Evolutionary conservation across 2,888 invertebrate genomes (phyloP).

Genomic region (Thera obeliscata): DNA sequence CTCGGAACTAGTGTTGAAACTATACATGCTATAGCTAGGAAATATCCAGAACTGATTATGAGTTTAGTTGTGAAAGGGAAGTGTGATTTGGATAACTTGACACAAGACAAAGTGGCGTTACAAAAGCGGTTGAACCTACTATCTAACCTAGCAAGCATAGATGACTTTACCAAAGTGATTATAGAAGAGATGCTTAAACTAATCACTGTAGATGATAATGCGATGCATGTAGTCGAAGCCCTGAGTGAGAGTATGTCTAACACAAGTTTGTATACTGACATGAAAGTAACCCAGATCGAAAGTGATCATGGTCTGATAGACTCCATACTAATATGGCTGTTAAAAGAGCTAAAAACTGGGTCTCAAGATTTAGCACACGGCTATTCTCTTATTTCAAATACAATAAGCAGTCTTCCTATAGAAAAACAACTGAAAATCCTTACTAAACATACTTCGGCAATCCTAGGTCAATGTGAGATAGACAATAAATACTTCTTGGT

Average conservation of each 20-base stretch:
- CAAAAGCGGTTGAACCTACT: constrained; percentile 74
- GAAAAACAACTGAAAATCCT: constrained; percentile 65
- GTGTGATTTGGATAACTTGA: constrained; percentile 66
- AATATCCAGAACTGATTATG: constrained; percentile 83
- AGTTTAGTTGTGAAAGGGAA: constrained; percentile 75
- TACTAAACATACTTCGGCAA: constrained; percentile 54
- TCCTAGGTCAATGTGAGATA: constrained; percentile 58
- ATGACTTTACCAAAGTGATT: constrained; percentile 76
- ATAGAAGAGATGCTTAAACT: constrained; percentile 73
- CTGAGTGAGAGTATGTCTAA: constrained; percentile 66
- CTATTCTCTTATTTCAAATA: constrained; percentile 65
- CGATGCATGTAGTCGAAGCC: constrained; percentile 65
- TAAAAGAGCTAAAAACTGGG: constrained; percentile 56
- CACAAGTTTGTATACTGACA: constrained; percentile 59
- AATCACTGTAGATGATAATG: constrained; percentile 55
- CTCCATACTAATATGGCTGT: constrained; percentile 67
- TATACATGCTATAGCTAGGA: constrained; percentile 79
- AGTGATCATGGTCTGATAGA: constrained; percentile 74
- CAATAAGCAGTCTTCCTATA: constrained; percentile 62
- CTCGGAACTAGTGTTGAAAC: constrained; percentile 75
- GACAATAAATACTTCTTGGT: constrained; percentile 67
- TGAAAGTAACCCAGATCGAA: constrained; percentile 72
- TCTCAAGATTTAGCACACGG: constrained; percentile 60
- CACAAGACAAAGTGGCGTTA: constrained; percentile 58
- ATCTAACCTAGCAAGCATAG: constrained; percentile 74